Base-by-base conservation (phyloP, 2,888 invertebrate species). In the Blera fallax region DNA sequence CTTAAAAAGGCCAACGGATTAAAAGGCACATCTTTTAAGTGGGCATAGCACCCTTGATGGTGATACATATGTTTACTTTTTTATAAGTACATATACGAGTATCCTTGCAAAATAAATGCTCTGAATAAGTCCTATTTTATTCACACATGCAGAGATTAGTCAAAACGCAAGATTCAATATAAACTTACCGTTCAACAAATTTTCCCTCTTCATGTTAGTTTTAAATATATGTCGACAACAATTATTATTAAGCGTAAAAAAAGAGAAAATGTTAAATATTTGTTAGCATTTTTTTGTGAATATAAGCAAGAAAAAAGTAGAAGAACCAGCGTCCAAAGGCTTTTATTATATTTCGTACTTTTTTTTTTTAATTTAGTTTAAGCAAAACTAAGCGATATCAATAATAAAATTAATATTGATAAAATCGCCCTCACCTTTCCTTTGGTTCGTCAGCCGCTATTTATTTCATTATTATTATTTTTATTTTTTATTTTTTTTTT, bases 391-490 rank as follows among this genome's bases (percentile, higher is more conserved):
- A 52, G 56, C 58, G 34, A 73, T 56, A 21, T 67, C 5, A 69
- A 56, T 21, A 34, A 43, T 14, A 8, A 64, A 24, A 32, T 58
- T 16, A 54, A 37, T 74, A 60, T 72, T 58, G 52, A 52, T 43
- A 34, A 50, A 54, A 62, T 48, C 58, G 62, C 67, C 29, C 97
- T 97, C 94, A 98, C 97, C 97, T 97, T 94, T 97, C 97, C 94
- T 96, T 96, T 90, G 97, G 97, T 94, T 97, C 97, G 94, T 98
- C 98, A 94, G 97, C 97, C 93, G 98, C 98, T 98, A 95, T 93
- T 96, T 84, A 32, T 60, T 43, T 80, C 29, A 29, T n/a, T 40
- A 21, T 21, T 54, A 40, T 80, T 32, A 52, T 16, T 32, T 72
- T 64, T 73, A 24, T 65, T 45, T 24, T 56, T 37, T 40, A 48